Evolutionary conservation across 2,888 invertebrate species (phyloP).

Genomic region (Periphyllus acericola): DNA sequence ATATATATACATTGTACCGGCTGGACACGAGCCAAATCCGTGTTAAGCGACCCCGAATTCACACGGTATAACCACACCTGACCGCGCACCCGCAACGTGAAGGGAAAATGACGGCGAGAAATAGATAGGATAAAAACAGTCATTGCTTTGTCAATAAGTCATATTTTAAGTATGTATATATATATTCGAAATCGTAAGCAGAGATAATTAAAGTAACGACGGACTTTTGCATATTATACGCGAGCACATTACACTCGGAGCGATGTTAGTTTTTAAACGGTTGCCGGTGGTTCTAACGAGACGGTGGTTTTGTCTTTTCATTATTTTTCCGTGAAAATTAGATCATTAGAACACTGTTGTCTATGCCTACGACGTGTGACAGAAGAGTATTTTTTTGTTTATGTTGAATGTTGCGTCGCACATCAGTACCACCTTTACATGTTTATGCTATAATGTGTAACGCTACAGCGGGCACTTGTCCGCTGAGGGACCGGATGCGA

Average conservation of each 20-base stretch:
- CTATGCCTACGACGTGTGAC: constrained; percentile 35
- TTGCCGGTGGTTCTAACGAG: neutral
- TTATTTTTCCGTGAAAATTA: neutral
- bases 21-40: constrained; percentile 7
- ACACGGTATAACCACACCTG: constrained; percentile 37
- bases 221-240: neutral
- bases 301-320: neutral
- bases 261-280: neutral
- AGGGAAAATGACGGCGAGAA: neutral
- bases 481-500: constrained; percentile 33
- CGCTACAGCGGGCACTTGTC: constrained; percentile 45
- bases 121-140: neutral
- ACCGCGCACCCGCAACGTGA: neutral
- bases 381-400: neutral
- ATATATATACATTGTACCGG: neutral
- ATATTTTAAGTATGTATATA: neutral
- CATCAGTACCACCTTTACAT: neutral
- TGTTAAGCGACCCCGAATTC: constrained; percentile 20
- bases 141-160: too few relatives aligned
- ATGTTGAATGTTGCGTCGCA: neutral
- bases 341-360: constrained; percentile 22
- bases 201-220: neutral
- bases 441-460: neutral
- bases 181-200: neutral
- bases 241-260: neutral